Evolutionary conservation across 2,797 vertebrate species (phyloP), one percentile per base, ranked within the genome.

Genomic region (Benthosema pterotum): DNA sequence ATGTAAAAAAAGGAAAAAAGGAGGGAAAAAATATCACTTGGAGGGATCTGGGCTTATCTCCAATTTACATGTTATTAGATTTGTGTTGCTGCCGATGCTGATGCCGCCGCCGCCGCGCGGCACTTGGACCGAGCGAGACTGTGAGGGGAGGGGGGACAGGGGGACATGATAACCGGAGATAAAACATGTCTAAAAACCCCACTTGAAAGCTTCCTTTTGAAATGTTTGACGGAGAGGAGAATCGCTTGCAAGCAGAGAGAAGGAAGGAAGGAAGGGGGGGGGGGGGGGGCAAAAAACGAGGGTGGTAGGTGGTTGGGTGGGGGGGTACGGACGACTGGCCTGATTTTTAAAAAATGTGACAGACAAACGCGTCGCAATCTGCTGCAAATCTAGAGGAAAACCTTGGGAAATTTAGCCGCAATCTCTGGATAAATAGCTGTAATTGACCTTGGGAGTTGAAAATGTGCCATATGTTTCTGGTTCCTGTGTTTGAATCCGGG

Each of bases 11-110:
- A n/a, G n/a, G n/a, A n/a, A n/a, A n/a, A n/a, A n/a, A n/a, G n/a
- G n/a, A n/a, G n/a, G n/a, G n/a, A n/a, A n/a, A n/a, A 89, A 54
- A 90, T 88, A 93, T 91, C 89, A 91, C 87, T 91, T 78, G 87
- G 80, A 92, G 94, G 94, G 95, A 96, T 97, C 95, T 94, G 95
- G 95, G 95, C 95, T 97, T 94, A 95, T 95, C 94, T 95, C 91
- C 89, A 93, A 93, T 92, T 92, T 92, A 92, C 90, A 93, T 91
- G 87, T 92, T 91, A 92, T 93, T 93, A 93, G 88, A 92, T 91
- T 91, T 92, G 86, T 88, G 90, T 88, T 82, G 90, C 19, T 2
- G n/a, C n/a, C n/a, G n/a, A n/a, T n/a, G n/a, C n/a, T n/a, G n/a
- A n/a, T n/a, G n/a, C n/a, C n/a, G n/a, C n/a, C n/a, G n/a, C n/a